Evolutionary conservation across 2,888 invertebrate species (phyloP), one percentile per base, ranked within the genome.

Genomic region (Nemoura dubitans): DNA sequence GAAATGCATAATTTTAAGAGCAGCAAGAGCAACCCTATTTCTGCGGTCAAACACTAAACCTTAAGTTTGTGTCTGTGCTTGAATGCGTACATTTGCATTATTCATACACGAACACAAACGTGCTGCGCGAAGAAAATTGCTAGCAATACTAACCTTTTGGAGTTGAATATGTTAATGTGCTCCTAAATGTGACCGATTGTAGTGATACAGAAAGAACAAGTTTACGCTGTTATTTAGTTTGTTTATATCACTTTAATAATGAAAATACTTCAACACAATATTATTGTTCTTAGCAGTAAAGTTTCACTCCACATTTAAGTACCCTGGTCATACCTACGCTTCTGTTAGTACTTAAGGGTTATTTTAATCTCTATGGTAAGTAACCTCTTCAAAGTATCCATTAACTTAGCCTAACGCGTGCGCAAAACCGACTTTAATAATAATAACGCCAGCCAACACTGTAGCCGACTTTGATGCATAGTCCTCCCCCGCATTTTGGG

Each of bases 281-380:
- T n/a, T n/a, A n/a, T 36, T 36, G 36, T 36, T 36, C 36, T 36
- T n/a, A 36, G 10, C 10, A 36, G 21, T 59, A 21, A 59, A 59
- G 59, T 59, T 59, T 59, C 59, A 1, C 59, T 59, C 2, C 59
- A 21, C 59, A 1, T 21, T 59, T 59, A n/a, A n/a, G n/a, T n/a
- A 59, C 59, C 21, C 16, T 21, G 14, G 16, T 21, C 59, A 59
- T 59, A 21, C 59, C 36, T 21, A 59, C 59, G 21, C 36, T 36
- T 36, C 36, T 59, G 59, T 59, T 59, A 3, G 59, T 59, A 21
- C 59, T 59, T 59, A 1, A 59, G 1, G 10, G 59, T 21, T 59
- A 59, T 59, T 59, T 59, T 59, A 59, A 59, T 59, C 59, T 59
- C 59, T 59, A 59, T 59, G 59, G 6, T 59, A 59, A 59, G 59